These are phyloP conservation scores for Adoxophyes honmai DNA, from an alignment of 1,140 invertebrate species.

Conservation along the genomic window DNA sequence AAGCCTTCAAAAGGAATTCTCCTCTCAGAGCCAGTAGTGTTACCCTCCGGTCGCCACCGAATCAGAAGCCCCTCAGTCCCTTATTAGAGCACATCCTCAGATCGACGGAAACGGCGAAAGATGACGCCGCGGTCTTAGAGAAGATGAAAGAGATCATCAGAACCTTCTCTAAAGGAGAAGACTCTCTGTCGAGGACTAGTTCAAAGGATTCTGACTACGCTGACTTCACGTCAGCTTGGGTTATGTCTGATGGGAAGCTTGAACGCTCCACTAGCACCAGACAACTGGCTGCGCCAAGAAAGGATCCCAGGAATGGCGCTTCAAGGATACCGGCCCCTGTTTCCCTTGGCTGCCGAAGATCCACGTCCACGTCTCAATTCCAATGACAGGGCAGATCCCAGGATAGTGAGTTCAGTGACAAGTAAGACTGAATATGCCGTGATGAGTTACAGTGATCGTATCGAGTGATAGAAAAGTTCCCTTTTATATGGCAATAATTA, in stretches of 20 bases:
- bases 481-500: conserved; percentile 24
- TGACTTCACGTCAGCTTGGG: conserved; percentile 84
- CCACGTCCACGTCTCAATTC: conserved; percentile 66
- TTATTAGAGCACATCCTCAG: conserved; percentile 84
- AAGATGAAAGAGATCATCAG: conserved; percentile 85
- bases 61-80: conserved; percentile 78
- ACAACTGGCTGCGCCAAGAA: conserved; percentile 74
- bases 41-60: conserved; percentile 78
- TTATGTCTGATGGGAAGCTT: conserved; percentile 83
- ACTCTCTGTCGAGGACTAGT: conserved; percentile 65
- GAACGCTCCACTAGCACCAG: conserved; percentile 76
- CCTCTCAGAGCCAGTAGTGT: conserved; percentile 81
- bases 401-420: conserved; percentile 24
- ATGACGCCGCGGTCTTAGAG: conserved; percentile 82
- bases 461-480: conserved; percentile 29
- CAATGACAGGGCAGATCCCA: conserved; percentile 47
- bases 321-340: conserved; percentile 79
- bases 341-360: conserved; percentile 64
- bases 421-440: conserved; percentile 40
- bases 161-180: conserved; percentile 79
- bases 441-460: conserved; percentile 16
- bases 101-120: conserved; percentile 82
- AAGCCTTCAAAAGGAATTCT: conserved; percentile 79
- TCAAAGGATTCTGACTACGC: conserved; percentile 80
- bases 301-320: conserved; percentile 76